Base-by-base conservation (phyloP, 1,140 invertebrate species). In the Ruditapes philippinarum region DNA sequence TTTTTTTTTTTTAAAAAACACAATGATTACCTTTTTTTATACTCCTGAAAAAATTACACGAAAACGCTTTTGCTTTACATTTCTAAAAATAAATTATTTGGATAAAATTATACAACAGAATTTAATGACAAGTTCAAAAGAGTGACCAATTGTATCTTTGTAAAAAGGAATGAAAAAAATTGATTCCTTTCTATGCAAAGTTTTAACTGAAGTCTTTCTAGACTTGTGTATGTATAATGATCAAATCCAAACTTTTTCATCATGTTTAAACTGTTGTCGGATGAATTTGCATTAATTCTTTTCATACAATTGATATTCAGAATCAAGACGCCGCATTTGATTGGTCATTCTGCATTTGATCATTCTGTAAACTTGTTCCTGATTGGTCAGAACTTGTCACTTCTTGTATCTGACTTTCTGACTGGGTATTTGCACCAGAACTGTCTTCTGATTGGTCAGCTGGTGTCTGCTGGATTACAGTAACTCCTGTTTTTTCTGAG, bases 401-500 rank as follows among this genome's bases (percentile, higher is more conserved):
- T 65, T 76, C 45, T 42, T 54, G 68, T 74, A 31, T 78, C 54
- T 74, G 83, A 54, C 22, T 54, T 40, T 89, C 82, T 80, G 89
- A 84, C 83, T 89, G 88, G 88, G 33, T 68, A 5, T 60, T 31
- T 33, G 42, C 45, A 28, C 25, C 70, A 84, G 49, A 42, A 9
- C n/a, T 28, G 31, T 60, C 81, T 28, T 89, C 80, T 78, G 87
- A 85, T 89, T 84, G 88, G 74, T 42, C 83, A 81, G 60, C 76
- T 36, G 42, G 40, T 31, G 36, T 45, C 54, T 78, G 89, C 40
- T 82, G 49, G 38, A 87, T 90, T 78, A 90, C 89, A 87, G 78
- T 82, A 45, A 45, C 79, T 40, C 42, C 65, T 33, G 54, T 85
- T 54, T 90, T 51, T 76, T 81, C 85, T 62, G 84, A 76, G 42